Base-by-base conservation (phyloP, 2,888 invertebrate species). In the Eulithis testata region DNA sequence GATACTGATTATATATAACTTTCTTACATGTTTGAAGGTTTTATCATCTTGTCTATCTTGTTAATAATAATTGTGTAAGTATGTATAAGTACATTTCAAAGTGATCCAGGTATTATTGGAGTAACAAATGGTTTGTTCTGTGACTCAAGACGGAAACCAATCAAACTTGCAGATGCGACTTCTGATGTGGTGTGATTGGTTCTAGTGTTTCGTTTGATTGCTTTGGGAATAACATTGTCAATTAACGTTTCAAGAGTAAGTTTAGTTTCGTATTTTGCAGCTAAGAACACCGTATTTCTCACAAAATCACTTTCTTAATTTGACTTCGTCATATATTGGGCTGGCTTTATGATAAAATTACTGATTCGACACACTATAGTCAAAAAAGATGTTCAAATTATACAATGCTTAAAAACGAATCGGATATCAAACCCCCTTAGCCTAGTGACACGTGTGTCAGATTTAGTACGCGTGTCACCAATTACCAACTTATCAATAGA, bases 131-230 rank as follows among this genome's bases (percentile, higher is more conserved):
- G 51, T 45, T 51, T 44, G 21, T 36, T 56, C 62, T 62, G 45
- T 55, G 55, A 7, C 36, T 37, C 80, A 64, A 65, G 76, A 78
- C 60, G 70, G 71, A 70, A 71, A 72, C 70, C 85, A 91, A 91
- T 92, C 88, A 84, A 91, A 91, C 85, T 92, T 90, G 85, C 91
- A 91, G 88, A 91, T 91, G 91, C 67, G 91, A 85, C 89, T 88
- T 83, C 76, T 79, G 85, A 76, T 79, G 73, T 79, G 78, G 76
- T 83, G 81, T 77, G 74, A 83, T 84, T 82, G 70, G 45, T 50
- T 60, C 44, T 45, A 31, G 53, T 59, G 55, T 49, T 62, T 65
- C 44, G 52, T 66, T 72, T 56, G 66, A 68, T 70, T 67, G 63
- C 63, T 54, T 59, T 61, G 60, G 64, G 52, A 65, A 57, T 65